phyloP scores from a whole-genome alignment of 2,113 vertebrate genomes.

The Salvelinus fontinalis region DNA sequence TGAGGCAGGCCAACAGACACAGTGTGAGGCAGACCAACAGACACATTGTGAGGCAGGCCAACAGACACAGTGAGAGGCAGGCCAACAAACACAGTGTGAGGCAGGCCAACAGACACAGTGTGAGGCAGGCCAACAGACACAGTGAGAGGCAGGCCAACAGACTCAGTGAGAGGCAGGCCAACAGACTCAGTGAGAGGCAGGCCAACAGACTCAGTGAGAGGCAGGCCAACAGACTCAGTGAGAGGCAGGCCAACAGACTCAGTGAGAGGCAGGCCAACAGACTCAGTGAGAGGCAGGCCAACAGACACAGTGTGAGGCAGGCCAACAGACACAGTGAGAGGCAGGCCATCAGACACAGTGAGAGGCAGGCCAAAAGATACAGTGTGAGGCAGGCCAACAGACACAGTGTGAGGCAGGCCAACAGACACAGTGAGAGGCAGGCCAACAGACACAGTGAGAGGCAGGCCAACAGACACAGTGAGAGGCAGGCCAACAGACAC shows the following conservation, averaged over 20 bases:
- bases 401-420: constrained; percentile 33
- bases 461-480: not conserved
- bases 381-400: not conserved
- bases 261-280: constrained; percentile 30
- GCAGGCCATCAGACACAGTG: not conserved
- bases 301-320: constrained; percentile 32
- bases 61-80: constrained; percentile 30
- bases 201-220: constrained; percentile 26
- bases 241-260: not conserved
- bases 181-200: constrained; percentile 8
- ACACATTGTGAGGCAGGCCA: constrained; percentile 33
- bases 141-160: constrained; percentile 32
- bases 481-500: not conserved
- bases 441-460: constrained; percentile 27
- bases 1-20: constrained; percentile 30
- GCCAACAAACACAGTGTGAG: not conserved
- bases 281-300: not conserved
- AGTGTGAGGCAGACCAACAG: not conserved
- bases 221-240: not conserved
- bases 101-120: constrained; percentile 3
- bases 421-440: not conserved
- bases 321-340: not conserved
- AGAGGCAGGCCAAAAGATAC: constrained; percentile 28
- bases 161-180: not conserved
- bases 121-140: constrained; percentile 8